Base-by-base conservation (phyloP, 92 coral and sea anemone species). In the Anthopleura xanthogrammica region DNA sequence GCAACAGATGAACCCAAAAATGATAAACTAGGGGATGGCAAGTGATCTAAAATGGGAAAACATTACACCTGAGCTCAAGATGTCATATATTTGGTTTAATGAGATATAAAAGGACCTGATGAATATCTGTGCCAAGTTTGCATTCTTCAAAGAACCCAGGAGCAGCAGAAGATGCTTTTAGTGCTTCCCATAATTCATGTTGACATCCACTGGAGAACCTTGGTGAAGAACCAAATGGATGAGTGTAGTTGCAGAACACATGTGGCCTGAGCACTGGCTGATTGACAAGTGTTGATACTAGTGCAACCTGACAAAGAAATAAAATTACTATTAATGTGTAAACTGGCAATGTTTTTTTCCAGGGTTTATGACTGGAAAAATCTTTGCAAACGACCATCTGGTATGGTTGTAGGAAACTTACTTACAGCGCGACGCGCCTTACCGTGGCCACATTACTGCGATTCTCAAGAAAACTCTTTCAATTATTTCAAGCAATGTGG, bases 61-160 rank as follows among this genome's bases (percentile, higher is more conserved):
- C 22, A 65, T 29, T 29, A 29, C 36, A 29, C 36, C 36, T 29
- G 36, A 29, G 36, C 36, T 29, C 36, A 29, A 29, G 36, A 19
- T 0, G 72, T 50, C 2, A 1, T 50, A 5, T 50, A 50, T 50
- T 50, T 50, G 11, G 7, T 50, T 50, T 46, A 46, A 46, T 46
- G 50, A 9, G 50, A 54, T 14, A 54, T 54, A 8, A 12, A 54
- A 9, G 14, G 7, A 94, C 99, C 97, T 96, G 99, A 70, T 96
- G 99, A 77, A 96, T 94, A 71, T 94, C 92, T 52, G 89, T 87
- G 22, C 91, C 92, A 66, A 94, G 91, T 89, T 92, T 96, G 81
- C 90, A 96, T 77, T 96, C 99, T 78, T 96, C 99, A 73, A 96
- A 96, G 91, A 92, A 96, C 17, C 99, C 99, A 2, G 99, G 98